phyloP scores from a whole-genome alignment of 2,113 vertebrate species.

The Sinosuthora webbiana region DNA sequence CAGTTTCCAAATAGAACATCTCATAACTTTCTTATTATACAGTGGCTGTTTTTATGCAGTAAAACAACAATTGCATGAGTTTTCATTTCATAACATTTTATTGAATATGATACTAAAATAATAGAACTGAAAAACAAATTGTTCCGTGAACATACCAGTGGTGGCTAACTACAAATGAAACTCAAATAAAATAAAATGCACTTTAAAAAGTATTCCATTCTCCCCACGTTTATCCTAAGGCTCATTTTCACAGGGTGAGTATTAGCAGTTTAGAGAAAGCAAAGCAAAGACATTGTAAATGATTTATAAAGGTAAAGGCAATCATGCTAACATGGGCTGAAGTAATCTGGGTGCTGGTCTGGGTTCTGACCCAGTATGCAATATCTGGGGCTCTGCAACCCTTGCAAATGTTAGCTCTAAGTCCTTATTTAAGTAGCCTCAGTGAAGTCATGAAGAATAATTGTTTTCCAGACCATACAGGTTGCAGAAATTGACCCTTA shows the following conservation, averaged over 20 bases:
- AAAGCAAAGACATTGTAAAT: neutral
- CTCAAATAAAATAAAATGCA: neutral
- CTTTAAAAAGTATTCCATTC: neutral
- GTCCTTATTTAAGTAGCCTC: neutral
- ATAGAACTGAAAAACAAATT: neutral
- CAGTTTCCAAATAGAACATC: neutral
- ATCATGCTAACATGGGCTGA: neutral
- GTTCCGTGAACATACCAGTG: neutral
- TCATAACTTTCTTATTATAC: neutral
- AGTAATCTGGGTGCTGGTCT: neutral
- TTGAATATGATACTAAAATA: neutral
- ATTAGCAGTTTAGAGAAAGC: neutral
- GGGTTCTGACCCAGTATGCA: accelerated
- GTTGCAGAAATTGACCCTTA: neutral
- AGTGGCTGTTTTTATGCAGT: neutral
- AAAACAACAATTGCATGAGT: neutral
- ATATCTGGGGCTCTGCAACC: neutral
- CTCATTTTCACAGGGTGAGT: neutral
- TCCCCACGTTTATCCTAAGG: neutral
- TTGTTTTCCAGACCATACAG: neutral
- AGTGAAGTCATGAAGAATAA: neutral
- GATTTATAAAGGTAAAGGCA: neutral
- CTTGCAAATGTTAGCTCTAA: neutral
- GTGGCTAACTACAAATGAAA: neutral
- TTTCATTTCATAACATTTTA: neutral